Evolutionary conservation across 2,797 vertebrate genomes (phyloP).

Genomic region (Rhyacichthys aspro): DNA sequence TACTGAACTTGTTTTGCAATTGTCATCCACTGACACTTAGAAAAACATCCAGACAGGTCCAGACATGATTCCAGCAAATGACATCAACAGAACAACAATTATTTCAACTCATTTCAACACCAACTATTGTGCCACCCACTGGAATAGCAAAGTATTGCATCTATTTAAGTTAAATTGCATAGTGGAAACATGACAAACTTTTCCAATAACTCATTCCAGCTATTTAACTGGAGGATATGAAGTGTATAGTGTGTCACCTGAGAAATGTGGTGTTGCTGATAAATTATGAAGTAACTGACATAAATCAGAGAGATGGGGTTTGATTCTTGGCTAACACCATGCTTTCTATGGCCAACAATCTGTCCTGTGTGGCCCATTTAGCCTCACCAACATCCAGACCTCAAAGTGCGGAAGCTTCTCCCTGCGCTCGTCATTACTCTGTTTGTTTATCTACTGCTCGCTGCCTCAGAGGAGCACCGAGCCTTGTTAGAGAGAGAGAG

Average conservation of each 20-base stretch:
- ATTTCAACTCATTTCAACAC: no score
- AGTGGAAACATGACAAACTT: neutral
- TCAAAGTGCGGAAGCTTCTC: slow-evolving; percentile 67
- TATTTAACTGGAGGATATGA: slow-evolving; percentile 22
- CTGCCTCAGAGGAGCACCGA: slow-evolving; percentile 71
- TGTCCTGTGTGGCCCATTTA: slow-evolving; percentile 74
- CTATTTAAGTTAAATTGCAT: no score
- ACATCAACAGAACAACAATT: no score
- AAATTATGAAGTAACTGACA: slow-evolving; percentile 45
- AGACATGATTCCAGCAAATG: no score
- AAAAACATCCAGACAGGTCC: no score
- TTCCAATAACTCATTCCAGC: slow-evolving; percentile 27
- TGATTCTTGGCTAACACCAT: slow-evolving; percentile 39
- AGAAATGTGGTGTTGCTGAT: slow-evolving; percentile 28
- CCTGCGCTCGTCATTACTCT: slow-evolving; percentile 76
- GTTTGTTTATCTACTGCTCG: slow-evolving; percentile 78
- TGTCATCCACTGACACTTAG: no score
- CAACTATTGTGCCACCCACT: no score
- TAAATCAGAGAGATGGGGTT: slow-evolving; percentile 40
- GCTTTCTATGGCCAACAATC: slow-evolving; percentile 48
- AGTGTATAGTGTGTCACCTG: slow-evolving; percentile 17
- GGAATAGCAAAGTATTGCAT: no score
- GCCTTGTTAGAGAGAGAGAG: slow-evolving; percentile 70
- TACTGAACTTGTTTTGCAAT: no score
- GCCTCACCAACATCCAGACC: slow-evolving; percentile 58